Percentiles rank a stretch among this genome's conserved stretches.
phyloP scores from a whole-genome alignment of 1,140 invertebrate species.

The Cepaea nemoralis region DNA sequence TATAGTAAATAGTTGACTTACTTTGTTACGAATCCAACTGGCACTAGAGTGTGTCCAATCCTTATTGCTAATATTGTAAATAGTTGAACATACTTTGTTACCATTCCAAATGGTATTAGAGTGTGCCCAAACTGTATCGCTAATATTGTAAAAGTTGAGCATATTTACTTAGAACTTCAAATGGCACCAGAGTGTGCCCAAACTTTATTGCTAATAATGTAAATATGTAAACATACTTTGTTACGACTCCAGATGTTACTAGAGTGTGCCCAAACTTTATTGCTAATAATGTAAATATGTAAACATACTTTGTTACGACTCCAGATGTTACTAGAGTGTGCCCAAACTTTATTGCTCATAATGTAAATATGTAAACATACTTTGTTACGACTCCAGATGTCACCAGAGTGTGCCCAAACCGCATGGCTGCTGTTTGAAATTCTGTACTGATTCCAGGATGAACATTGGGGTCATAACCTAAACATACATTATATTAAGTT shows the following conservation, averaged over 20 bases:
- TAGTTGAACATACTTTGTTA: slow-evolving; percentile 50
- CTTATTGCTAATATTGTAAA: slow-evolving; percentile 46
- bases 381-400: slow-evolving; percentile 56
- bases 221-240: slow-evolving; percentile 45
- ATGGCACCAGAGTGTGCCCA: slow-evolving; percentile 60
- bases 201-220: neutral
- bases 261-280: slow-evolving; percentile 55
- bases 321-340: slow-evolving; percentile 61
- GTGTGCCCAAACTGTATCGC: slow-evolving; percentile 62
- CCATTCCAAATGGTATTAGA: slow-evolving; percentile 56
- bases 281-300: neutral
- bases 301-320: slow-evolving; percentile 54
- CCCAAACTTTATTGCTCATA: slow-evolving; percentile 55
- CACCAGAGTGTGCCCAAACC: slow-evolving; percentile 62
- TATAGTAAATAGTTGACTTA: slow-evolving; percentile 29
- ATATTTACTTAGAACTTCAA: slow-evolving; percentile 57
- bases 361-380: slow-evolving; percentile 39
- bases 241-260: slow-evolving; percentile 56
- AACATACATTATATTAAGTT: neutral
- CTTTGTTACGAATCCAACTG: slow-evolving; percentile 57
- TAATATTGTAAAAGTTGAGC: slow-evolving; percentile 59
- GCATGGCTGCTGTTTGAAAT: slow-evolving; percentile 59
- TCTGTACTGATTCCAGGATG: slow-evolving; percentile 61
- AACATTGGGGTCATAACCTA: slow-evolving; percentile 71
- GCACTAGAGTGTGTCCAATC: slow-evolving; percentile 61